Evolutionary conservation across 2,888 invertebrate genomes (phyloP).

Genomic region (Tetragonisca angustula): DNA sequence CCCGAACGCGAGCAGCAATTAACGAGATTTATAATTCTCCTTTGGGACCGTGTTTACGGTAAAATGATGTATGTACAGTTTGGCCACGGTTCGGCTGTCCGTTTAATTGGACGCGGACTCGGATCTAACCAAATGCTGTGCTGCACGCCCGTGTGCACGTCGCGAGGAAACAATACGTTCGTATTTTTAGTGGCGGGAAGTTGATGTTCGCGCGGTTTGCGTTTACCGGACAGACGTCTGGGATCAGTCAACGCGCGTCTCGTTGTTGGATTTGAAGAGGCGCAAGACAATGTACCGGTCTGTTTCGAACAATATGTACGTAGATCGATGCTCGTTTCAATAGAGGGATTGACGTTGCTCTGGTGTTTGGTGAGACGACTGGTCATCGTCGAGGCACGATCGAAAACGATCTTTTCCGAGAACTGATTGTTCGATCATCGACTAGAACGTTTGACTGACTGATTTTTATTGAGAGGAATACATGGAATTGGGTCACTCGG

Average conservation of each 20-base stretch:
- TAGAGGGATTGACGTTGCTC: background rate
- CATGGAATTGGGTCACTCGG: too few relatives aligned
- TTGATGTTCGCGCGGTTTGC: background rate
- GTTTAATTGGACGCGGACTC: constrained; percentile 5
- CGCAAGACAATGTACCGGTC: background rate
- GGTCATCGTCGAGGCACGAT: too few relatives aligned
- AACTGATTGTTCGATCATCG: too few relatives aligned
- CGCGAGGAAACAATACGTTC: background rate
- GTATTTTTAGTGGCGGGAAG: constrained; percentile 7
- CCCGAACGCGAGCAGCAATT: constrained; percentile 21
- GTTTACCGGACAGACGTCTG: background rate
- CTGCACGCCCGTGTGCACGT: too few relatives aligned
- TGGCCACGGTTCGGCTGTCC: background rate
- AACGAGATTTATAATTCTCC: constrained; percentile 39
- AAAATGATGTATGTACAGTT: constrained; percentile 31
- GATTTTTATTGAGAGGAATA: too few relatives aligned
- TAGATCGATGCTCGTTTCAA: too few relatives aligned
- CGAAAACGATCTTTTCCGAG: too few relatives aligned
- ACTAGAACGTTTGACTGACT: too few relatives aligned
- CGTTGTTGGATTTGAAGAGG: background rate
- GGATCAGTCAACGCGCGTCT: background rate
- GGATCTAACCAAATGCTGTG: background rate
- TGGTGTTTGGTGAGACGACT: background rate
- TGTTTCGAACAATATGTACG: background rate
- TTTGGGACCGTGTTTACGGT: constrained; percentile 21